Evolutionary conservation across 1,140 invertebrate genomes (phyloP), one percentile per base, ranked within the genome.

Genomic region (Drosophila varians): DNA sequence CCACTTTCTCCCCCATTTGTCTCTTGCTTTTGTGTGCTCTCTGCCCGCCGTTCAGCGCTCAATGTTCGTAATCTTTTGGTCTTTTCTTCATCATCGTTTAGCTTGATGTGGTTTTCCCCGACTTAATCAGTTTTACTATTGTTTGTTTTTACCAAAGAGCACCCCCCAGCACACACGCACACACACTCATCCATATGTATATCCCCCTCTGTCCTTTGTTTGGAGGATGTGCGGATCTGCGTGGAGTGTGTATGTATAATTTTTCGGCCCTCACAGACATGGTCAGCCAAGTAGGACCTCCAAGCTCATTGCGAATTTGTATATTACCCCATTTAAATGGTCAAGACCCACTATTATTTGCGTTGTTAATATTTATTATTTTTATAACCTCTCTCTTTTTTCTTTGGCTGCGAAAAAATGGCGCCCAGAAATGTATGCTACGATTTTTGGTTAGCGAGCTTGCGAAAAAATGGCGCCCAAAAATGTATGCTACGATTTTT

Each of bases 51-150:
- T 66, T 66, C 74, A 55, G 23, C 72, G 45, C 75, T 76, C 77
- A 73, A 82, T 58, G 80, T 51, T 86, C 76, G 80, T 86, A 84
- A 84, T 84, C 80, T 86, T 84, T 84, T 86, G 76, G 80, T 84
- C 80, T 80, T 84, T 84, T 86, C 80, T 84, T 84, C 80, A 84
- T 84, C 80, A 84, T 86, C 80, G 82, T 86, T 86, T 86, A 86
- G 80, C 82, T 77, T 86, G 82, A 86, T 84, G 80, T 84, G 80
- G 80, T 86, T 87, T 87, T 86, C 62, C 82, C 62, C 82, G 77
- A 86, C 80, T 87, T 87, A 86, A 86, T 86, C 80, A 86, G 80
- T 86, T 86, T 86, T 86, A 82, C 82, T 86, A 86, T 87, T 86
- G 80, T 86, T 86, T 86, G 82, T 86, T 86, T 84, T 77, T 86